Base-by-base conservation (phyloP, 1,140 invertebrate genomes). In the Pseudomyrmex pallidus region DNA sequence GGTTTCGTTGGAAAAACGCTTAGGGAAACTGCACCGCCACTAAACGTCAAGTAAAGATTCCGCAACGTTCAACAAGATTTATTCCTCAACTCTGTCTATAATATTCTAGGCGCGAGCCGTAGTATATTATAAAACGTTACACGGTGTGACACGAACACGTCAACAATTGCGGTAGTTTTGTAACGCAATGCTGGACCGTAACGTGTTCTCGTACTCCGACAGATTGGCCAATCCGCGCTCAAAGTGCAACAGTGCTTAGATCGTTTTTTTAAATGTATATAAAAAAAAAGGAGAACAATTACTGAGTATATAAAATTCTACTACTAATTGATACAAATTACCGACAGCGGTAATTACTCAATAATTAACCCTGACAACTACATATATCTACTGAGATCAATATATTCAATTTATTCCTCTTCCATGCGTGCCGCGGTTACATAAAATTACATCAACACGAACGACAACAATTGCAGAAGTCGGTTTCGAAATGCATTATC, bases 401-500 rank as follows among this genome's bases (percentile, higher is more conserved):
- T 70, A 15, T 20, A 10, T 48, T 25, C 54, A 25, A 70, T 70
- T 57, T 50, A 25, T 4, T 22, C 44, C 2, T n/a, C 44, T 70
- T 50, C 12, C 17, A 48, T 70, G 20, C 22, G 9, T 68, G 5
- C n/a, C 2, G 15, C 46, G n/a, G 59, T 63, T 52, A 22, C 15
- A 35, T 20, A 35, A 63, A 76, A 64, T 48, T 20, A 50, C 54
- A 35, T 10, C 17, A 52, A 46, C 20, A 76, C 20, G 7, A 7
- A 63, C 62, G 25, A 20, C 17, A 15, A 63, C 44, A n/a, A 25
- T 68, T 35, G 10, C 15, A 25, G 20, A 44, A 22, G 1, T 54
- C 8, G 76, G 20, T 80, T 72, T 80, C 44, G 56, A 70, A 59
- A 80, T 62, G 66, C 67, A 80, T 78, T 78, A 78, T 80, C 50